Evolutionary conservation across 2,888 invertebrate genomes (phyloP).

Genomic region (Helobdella robusta): DNA sequence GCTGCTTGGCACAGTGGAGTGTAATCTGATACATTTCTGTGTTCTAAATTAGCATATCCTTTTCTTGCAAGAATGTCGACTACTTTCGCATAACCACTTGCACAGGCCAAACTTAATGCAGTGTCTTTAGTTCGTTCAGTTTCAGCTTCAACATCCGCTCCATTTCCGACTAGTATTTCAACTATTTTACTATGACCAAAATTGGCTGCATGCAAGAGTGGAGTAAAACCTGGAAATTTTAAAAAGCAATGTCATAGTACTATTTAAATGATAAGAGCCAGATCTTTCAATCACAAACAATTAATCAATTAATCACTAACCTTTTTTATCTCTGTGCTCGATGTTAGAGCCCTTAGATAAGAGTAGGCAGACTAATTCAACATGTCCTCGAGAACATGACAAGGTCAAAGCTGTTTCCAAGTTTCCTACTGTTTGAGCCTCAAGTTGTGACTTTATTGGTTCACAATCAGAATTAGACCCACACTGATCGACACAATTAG

Average conservation of each 20-base stretch:
- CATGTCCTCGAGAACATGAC: conserved; percentile 84
- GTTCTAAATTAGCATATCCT: conserved; percentile 83
- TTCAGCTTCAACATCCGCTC: conserved; percentile 96
- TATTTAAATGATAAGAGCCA: too few relatives aligned
- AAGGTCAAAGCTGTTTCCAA: conserved; percentile 95
- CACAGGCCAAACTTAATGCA: conserved; percentile 89
- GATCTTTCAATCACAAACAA: too few relatives aligned
- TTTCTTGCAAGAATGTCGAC: conserved; percentile 79
- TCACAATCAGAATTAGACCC: too few relatives aligned
- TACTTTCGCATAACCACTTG: conserved; percentile 89
- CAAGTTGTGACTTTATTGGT: too few relatives aligned
- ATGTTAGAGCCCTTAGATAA: conserved; percentile 86
- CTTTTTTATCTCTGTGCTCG: conserved; percentile 93
- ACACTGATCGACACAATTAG: too few relatives aligned
- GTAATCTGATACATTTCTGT: conserved; percentile 98
- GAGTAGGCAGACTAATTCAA: conserved; percentile 83
- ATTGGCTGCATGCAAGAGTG: conserved; percentile 91
- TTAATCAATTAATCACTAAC: too few relatives aligned
- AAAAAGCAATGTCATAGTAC: too few relatives aligned
- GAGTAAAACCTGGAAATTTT: too few relatives aligned
- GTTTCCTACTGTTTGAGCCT: conserved; percentile 94
- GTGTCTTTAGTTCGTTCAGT: conserved; percentile 98
- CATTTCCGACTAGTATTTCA: conserved; percentile 80
- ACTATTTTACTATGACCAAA: conserved; percentile 81
- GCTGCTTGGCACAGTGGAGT: conserved; percentile 97